These are phyloP conservation scores for Rhogogaster chlorosoma DNA, from an alignment of 2,888 invertebrate species.

Conservation along the genomic window DNA sequence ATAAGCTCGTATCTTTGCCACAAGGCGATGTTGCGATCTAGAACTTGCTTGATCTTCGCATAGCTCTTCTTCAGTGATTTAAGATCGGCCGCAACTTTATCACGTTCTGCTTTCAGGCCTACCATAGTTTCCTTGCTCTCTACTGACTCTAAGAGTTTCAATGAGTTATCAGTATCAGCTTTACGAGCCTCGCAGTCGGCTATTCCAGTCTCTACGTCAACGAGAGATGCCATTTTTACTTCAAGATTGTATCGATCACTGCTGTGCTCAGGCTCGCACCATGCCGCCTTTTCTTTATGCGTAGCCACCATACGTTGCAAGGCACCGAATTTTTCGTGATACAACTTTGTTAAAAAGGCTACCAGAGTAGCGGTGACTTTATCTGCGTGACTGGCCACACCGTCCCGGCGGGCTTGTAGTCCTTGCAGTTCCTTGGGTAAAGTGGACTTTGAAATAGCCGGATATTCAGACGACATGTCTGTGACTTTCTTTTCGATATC, in stretches of 20 bases:
- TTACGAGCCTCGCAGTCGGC: constrained; percentile 85
- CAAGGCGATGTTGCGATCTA: constrained; percentile 86
- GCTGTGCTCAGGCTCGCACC: constrained; percentile 94
- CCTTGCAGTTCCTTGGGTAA: constrained; percentile 90
- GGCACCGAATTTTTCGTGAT: constrained; percentile 90
- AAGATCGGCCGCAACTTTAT: constrained; percentile 86
- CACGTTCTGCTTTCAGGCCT: constrained; percentile 85
- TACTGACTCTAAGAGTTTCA: constrained; percentile 86
- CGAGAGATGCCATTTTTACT: constrained; percentile 90
- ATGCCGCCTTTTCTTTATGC: constrained; percentile 92
- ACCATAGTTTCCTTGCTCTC: constrained; percentile 86
- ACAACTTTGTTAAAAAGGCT: constrained; percentile 91
- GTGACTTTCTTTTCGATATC: constrained; percentile 85
- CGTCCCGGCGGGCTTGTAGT: constrained; percentile 91
- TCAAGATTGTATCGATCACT: constrained; percentile 96
- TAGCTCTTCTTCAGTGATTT: constrained; percentile 85
- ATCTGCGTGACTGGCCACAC: constrained; percentile 87
- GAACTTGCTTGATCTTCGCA: constrained; percentile 83
- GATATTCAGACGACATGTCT: constrained; percentile 87
- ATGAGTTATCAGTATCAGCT: constrained; percentile 85
- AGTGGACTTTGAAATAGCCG: constrained; percentile 88
- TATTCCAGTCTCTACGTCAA: constrained; percentile 87
- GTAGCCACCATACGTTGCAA: constrained; percentile 90
- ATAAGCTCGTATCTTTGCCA: constrained; percentile 91
- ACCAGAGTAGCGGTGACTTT: constrained; percentile 88